Percentiles rank a stretch among this genome's conserved stretches.
phyloP scores from a whole-genome alignment of 1,140 invertebrate species.

The Cherax destructor region DNA sequence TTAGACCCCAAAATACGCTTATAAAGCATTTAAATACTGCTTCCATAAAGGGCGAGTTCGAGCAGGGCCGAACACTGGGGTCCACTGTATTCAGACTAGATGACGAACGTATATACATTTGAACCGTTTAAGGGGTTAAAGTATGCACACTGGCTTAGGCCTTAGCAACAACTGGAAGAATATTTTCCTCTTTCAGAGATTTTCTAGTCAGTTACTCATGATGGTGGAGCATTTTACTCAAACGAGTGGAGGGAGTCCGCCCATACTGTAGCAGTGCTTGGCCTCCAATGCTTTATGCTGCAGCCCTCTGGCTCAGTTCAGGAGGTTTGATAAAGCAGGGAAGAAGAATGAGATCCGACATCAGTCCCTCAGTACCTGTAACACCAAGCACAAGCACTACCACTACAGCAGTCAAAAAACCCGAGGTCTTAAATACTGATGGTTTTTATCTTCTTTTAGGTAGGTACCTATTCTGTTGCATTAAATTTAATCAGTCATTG shows the following conservation, averaged over 20 bases:
- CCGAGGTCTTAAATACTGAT: slow-evolving; percentile 77
- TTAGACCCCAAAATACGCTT: too few relatives aligned
- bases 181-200: slow-evolving; percentile 81
- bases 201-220: slow-evolving; percentile 93
- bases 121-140: too few relatives aligned
- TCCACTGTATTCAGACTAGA: too few relatives aligned
- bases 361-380: slow-evolving; percentile 1
- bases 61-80: too few relatives aligned
- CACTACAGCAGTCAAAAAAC: slow-evolving; percentile 71
- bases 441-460: slow-evolving; percentile 94
- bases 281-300: slow-evolving; percentile 95
- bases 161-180: too few relatives aligned
- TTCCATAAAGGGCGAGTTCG: too few relatives aligned
- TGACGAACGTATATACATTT: too few relatives aligned
- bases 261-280: slow-evolving; percentile 93
- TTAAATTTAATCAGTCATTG: too few relatives aligned
- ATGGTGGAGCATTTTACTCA: slow-evolving; percentile 97
- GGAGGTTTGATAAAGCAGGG: slow-evolving; percentile 77
- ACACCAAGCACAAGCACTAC: slow-evolving; percentile 73
- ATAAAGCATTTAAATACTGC: too few relatives aligned
- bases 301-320: slow-evolving; percentile 89
- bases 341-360: slow-evolving; percentile 54
- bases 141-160: too few relatives aligned
- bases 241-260: slow-evolving; percentile 95
- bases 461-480: slow-evolving; percentile 75